phyloP scores from a whole-genome alignment of 2,888 invertebrate genomes.

The Ischnura elegans region DNA sequence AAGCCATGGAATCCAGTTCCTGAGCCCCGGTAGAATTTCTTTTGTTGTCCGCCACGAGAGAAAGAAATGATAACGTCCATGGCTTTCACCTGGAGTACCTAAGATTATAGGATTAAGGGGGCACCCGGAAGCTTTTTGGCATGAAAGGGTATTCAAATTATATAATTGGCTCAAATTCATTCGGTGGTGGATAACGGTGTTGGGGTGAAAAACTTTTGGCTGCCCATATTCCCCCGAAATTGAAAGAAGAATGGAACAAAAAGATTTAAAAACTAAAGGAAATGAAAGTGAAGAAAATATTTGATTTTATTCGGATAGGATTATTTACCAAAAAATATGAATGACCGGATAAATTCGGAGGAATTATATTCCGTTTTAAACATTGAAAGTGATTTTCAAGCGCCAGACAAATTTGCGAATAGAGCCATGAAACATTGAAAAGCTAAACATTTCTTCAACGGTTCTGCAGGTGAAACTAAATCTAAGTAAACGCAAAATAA shows the following conservation, averaged over 20 bases:
- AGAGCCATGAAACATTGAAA: too few relatives aligned
- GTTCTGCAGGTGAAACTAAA: too few relatives aligned
- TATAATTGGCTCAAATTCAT: constrained; percentile 18
- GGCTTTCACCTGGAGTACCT: constrained; percentile 2
- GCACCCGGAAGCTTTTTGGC: background rate
- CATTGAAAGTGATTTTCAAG: too few relatives aligned
- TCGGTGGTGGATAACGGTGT: background rate
- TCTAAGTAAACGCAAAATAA: too few relatives aligned
- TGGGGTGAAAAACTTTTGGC: background rate
- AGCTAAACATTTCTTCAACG: too few relatives aligned
- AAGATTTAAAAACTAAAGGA: background rate
- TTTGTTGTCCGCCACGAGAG: background rate
- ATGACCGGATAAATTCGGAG: too few relatives aligned
- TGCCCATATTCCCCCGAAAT: background rate
- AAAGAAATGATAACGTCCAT: background rate
- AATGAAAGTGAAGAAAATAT: background rate
- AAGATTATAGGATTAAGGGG: constrained; percentile 5
- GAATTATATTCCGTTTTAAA: too few relatives aligned
- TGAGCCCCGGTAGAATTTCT: background rate
- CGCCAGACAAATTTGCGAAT: too few relatives aligned
- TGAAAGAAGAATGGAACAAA: background rate
- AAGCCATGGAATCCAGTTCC: background rate
- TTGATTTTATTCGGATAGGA: too few relatives aligned
- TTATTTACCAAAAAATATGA: too few relatives aligned
- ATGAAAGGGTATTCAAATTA: constrained; percentile 31